Evolutionary conservation across 1,140 invertebrate species (phyloP), one percentile per base, ranked within the genome.

Genomic region (Euura saliciscinereae): DNA sequence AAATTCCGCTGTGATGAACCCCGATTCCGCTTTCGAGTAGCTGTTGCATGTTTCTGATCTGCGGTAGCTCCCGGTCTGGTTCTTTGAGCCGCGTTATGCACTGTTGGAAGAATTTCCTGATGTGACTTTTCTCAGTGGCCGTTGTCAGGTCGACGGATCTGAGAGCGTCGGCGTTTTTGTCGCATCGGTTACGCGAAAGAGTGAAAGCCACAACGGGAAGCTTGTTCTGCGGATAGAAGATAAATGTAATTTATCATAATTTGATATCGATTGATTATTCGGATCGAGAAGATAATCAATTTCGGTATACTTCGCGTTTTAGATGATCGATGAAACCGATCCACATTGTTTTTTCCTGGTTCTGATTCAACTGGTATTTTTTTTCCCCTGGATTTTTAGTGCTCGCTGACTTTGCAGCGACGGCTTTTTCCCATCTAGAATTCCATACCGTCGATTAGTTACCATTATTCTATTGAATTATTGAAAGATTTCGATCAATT

Each of bases 1-100:
- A 86, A 77, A 99, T 97, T 42, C 98, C 98, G 87, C 97, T 98
- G 84, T 99, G 98, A 89, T 99, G 98, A 11, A 99, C 92, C 1
- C 97, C 98, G 75, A 99, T 94, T 0, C 98, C 98, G 76, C 93
- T 91, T 80, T 92, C 91, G n/a, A 99, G 83, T 8, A 97, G 90
- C 66, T 93, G 90, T 82, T 92, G 90, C 86, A 99, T 91, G 71
- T 89, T 90, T 43, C 91, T 83, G 4, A 97, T 96, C 90, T 99
- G 98, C 3, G 98, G 97, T 70, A 99, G 88, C 74, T 92, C 89
- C 78, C 93, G 91, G 85, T 99, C 98, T 1, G 93, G 90, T 68
- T 93, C 92, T 81, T 98, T 98, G 0, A 99, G 86, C 76, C 92
- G 91, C 68, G 91, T 90, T 7, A 98, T 90, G 79, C 95, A 96